Evolutionary conservation across 2,113 vertebrate genomes (phyloP).

Genomic region (Peromyscus polionotus): DNA sequence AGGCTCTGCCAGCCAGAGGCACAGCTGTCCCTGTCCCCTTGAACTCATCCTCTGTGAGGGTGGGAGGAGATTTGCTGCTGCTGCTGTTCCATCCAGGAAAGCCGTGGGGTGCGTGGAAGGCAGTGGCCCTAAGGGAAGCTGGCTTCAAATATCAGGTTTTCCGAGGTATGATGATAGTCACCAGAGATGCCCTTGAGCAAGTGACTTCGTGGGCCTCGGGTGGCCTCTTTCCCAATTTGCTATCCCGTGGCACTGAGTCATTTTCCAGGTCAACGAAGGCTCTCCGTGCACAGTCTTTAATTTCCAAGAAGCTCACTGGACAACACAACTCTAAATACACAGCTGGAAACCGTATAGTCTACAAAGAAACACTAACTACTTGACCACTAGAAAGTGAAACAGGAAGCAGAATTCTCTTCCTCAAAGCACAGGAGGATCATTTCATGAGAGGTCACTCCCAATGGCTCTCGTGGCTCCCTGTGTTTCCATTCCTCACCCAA

Average conservation of each 20-base stretch:
- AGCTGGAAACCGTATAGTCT: neutral
- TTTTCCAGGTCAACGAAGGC: neutral
- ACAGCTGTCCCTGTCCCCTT: no score
- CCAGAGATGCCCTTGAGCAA: neutral
- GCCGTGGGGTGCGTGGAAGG: neutral
- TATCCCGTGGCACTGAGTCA: neutral
- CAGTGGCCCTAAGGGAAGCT: neutral
- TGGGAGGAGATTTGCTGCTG: neutral
- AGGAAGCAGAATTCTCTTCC: neutral
- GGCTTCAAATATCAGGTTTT: neutral
- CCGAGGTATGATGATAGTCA: neutral
- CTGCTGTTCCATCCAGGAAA: neutral
- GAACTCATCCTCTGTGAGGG: neutral
- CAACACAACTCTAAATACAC: neutral
- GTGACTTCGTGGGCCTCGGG: neutral
- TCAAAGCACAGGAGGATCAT: neutral
- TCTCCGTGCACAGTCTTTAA: neutral
- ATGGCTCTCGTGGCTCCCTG: neutral
- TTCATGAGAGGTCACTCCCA: neutral
- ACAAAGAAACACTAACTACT: neutral
- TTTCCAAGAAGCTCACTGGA: neutral
- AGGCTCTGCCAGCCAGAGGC: neutral
- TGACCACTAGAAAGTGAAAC: neutral
- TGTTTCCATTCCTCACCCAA: neutral
- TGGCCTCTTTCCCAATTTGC: neutral